Evolutionary conservation across 2,888 invertebrate species (phyloP).

Genomic region (Dascillus cervinus): DNA sequence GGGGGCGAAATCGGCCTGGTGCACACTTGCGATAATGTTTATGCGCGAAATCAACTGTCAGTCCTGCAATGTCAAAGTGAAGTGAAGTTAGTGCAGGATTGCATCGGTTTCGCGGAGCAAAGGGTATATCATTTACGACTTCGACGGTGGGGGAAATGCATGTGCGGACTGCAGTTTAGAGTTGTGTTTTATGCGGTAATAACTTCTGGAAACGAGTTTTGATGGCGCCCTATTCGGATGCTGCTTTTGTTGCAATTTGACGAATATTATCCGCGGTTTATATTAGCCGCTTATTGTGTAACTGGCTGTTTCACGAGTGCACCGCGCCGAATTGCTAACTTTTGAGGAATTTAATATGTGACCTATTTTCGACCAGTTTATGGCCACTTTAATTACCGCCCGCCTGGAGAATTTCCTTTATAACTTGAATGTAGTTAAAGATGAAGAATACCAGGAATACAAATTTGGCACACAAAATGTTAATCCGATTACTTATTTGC

Average conservation of each 20-base stretch:
- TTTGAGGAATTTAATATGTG: constrained; percentile 32
- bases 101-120: constrained; percentile 33
- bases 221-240: constrained; percentile 37
- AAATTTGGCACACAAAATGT: no score
- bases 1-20: background rate
- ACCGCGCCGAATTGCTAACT: constrained; percentile 11
- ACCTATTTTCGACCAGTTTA: no score
- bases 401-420: no score
- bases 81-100: constrained; percentile 35
- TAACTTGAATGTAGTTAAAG: no score
- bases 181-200: constrained; percentile 42
- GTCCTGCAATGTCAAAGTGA: constrained; percentile 39
- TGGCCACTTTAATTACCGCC: no score
- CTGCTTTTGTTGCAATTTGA: constrained; percentile 36
- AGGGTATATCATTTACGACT: constrained; percentile 38
- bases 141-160: constrained; percentile 37
- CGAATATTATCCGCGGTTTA: constrained; percentile 34
- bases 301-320: constrained; percentile 7
- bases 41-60: constrained; percentile 37
- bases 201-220: constrained; percentile 43
- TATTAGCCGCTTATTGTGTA: constrained; percentile 36
- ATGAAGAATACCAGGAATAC: no score
- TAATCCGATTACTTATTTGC: no score
- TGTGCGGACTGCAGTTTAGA: constrained; percentile 43
- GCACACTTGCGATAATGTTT: constrained; percentile 9